Percentiles rank a stretch among this genome's conserved stretches.
Evolutionary conservation across 2,888 invertebrate genomes (phyloP).

Genomic region (Spisula solida): DNA sequence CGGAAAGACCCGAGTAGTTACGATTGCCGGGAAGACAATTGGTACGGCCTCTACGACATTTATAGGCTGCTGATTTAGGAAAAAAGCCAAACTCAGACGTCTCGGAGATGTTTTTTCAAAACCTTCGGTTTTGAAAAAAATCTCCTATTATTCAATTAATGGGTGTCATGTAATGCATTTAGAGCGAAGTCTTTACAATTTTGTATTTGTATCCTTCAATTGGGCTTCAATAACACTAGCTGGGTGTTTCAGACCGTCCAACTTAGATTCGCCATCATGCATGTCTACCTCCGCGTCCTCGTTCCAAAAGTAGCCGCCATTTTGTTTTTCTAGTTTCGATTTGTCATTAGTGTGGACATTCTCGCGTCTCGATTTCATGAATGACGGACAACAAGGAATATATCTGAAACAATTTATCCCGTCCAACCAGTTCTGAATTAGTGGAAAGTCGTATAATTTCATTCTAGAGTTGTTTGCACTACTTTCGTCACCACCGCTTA

Average conservation of each 20-base stretch:
- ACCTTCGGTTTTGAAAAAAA: too few relatives aligned
- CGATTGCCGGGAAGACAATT: too few relatives aligned
- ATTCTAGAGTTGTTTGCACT: slow-evolving; percentile 44
- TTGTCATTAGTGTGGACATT: not conserved
- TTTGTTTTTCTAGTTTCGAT: not conserved
- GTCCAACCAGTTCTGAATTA: slow-evolving; percentile 77
- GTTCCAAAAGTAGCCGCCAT: not conserved
- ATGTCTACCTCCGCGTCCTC: not conserved
- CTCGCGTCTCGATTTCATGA: slow-evolving; percentile 33
- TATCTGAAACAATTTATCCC: slow-evolving; percentile 69
- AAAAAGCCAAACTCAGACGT: too few relatives aligned
- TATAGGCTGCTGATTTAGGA: too few relatives aligned
- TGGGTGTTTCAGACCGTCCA: slow-evolving; percentile 1
- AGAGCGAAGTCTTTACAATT: too few relatives aligned
- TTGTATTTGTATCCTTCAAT: not conserved
- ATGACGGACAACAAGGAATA: slow-evolving; percentile 77
- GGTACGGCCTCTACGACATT: too few relatives aligned
- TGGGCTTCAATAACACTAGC: not conserved
- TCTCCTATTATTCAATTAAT: too few relatives aligned
- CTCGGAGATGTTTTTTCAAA: too few relatives aligned
- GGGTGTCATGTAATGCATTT: too few relatives aligned
- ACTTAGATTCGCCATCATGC: not conserved
- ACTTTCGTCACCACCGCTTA: slow-evolving; percentile 33
- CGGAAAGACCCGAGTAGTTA: too few relatives aligned
- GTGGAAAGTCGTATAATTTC: slow-evolving; percentile 85